Conservation (phyloP, 2,888 invertebrate genomes). For the Chaitophorus viminalis region DNA sequence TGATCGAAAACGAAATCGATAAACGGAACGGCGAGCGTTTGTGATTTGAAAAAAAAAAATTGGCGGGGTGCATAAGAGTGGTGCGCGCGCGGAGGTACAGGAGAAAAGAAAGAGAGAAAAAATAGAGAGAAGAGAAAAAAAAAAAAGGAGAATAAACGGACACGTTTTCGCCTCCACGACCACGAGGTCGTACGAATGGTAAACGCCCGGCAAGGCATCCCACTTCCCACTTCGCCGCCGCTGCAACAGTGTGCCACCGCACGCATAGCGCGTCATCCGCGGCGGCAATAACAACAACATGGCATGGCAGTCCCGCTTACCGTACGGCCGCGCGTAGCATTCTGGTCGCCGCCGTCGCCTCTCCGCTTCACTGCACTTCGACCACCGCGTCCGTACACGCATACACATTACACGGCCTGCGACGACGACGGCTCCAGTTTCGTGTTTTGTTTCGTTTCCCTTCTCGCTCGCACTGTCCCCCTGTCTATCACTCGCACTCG, state of each 20-base stretch:
- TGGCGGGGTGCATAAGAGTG: neutral
- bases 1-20: too few relatives aligned
- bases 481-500: neutral
- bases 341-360: neutral
- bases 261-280: neutral
- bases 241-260: neutral
- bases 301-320: neutral
- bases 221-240: neutral
- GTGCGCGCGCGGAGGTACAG: neutral
- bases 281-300: neutral
- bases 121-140: neutral
- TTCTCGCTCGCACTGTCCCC: neutral
- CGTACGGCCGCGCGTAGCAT: neutral
- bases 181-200: constrained; percentile 18
- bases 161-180: constrained; percentile 24
- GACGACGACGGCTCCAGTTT: neutral
- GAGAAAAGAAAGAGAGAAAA: neutral
- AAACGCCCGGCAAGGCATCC: neutral
- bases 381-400: neutral
- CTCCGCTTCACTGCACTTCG: too few relatives aligned
- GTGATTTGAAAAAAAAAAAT: neutral
- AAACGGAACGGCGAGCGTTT: neutral
- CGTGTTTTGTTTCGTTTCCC: neutral
- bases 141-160: neutral
- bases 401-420: neutral